A percentile compares a stretch with the other conserved stretches of the same genome.
These are phyloP conservation scores for Drosophila tsacasi DNA, from an alignment of 1,140 invertebrate species.

Conservation along the genomic window DNA sequence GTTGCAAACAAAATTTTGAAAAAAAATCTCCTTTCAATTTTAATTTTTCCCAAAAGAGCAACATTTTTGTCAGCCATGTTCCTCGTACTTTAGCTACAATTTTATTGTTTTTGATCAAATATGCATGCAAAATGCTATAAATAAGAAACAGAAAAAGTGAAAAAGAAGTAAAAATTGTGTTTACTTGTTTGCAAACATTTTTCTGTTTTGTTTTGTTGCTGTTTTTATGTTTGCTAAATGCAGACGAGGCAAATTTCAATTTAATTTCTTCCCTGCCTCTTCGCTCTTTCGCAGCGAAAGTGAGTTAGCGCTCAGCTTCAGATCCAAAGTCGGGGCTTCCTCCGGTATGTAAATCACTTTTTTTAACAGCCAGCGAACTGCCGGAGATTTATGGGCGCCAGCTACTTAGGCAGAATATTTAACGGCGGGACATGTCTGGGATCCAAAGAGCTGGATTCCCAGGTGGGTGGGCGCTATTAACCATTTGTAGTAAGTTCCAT, in stretches of 20 bases:
- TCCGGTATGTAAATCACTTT: constrained; percentile 52
- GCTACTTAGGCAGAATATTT: constrained; percentile 54
- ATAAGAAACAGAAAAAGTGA: constrained; percentile 24
- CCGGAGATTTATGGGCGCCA: constrained; percentile 43
- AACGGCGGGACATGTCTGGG: constrained; percentile 43
- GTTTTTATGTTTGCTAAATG: constrained; percentile 36
- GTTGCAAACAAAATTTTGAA: not conserved
- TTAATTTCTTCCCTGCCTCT: constrained; percentile 36
- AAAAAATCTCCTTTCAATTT: constrained; percentile 30
- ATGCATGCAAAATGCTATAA: constrained; percentile 47
- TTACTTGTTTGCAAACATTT: constrained; percentile 24
- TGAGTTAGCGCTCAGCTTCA: constrained; percentile 29
- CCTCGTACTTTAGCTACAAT: constrained; percentile 28
- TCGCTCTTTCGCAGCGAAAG: constrained; percentile 35
- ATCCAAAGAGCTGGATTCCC: constrained; percentile 24
- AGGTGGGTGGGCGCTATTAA: constrained; percentile 29
- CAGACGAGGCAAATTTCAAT: constrained; percentile 44
- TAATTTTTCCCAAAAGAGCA: constrained; percentile 36
- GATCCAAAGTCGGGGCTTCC: constrained; percentile 34
- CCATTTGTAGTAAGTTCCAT: not conserved
- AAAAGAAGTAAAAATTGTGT: constrained; percentile 19
- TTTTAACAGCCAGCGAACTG: constrained; percentile 33
- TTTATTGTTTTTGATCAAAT: constrained; percentile 56
- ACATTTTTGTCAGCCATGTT: constrained; percentile 25
- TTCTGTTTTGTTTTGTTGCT: constrained; percentile 12